Base-by-base conservation (phyloP, 2,797 vertebrate genomes). In the Delichon dasypus region DNA sequence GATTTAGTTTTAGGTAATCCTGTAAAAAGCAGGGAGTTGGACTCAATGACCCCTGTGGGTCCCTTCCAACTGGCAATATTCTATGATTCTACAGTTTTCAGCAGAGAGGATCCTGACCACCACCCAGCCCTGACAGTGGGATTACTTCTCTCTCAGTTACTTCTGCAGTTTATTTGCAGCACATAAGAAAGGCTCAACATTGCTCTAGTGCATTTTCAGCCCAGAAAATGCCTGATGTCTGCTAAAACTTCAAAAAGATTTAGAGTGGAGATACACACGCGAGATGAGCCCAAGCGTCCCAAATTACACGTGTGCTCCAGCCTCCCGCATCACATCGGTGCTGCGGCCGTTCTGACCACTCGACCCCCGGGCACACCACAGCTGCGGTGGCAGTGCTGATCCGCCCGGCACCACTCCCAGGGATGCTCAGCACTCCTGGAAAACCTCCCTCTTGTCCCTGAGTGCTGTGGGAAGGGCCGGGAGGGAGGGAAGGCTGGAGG, bases 381-480 rank as follows among this genome's bases (percentile, higher is more conserved):
- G 83, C 60, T 8, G 55, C 15, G 20, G 70, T 18, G 45, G 38
- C 65, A 29, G 50, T 0, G 38, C 21, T 16, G 11, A 6, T 42
- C 27, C 6, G 4, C 64, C 55, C 7, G 5, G 36, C 75, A 10
- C 6, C 27, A 1, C 54, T 48, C 14, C 26, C 68, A 83, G 68
- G 42, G 54, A 18, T 66, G 79, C 54, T 84, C 57, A 20, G 66
- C n/a, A 2, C 58, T 34, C 47, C 79, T 25, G 36, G 34, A 34
- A 36, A n/a, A 13, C 13, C 32, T 48, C 42, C 20, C 55, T 60
- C 30, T 11, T 11, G 27, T 40, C 42, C 17, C 26, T 0, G 38
- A 13, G 26, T 5, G 1, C 0, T 19, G 5, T 0, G 3, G 4
- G 30, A 19, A 48, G 10, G 23, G 2, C 13, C 0, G 42, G 10